Evolutionary conservation across 2,113 vertebrate species (phyloP).

Genomic region (Lanius ludovicianus): DNA sequence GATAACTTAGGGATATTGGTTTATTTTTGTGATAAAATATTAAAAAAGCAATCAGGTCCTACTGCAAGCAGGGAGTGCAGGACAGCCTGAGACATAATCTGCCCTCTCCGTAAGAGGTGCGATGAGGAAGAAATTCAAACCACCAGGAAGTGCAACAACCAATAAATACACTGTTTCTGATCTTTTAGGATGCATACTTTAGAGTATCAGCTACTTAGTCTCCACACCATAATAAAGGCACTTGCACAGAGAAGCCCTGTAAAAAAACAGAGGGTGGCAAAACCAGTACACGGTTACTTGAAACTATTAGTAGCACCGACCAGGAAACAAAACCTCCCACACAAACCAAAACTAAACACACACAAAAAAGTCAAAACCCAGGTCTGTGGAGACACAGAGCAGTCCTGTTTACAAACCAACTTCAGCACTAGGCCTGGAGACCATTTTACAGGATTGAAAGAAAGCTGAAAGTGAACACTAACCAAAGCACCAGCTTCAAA

Average conservation of each 20-base stretch:
- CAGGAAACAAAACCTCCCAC: neutral
- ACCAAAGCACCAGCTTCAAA: neutral
- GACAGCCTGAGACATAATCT: neutral
- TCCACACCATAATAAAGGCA: neutral
- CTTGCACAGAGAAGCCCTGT: neutral
- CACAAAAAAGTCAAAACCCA: fast-evolving
- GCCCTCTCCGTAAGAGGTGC: neutral
- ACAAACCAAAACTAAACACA: neutral
- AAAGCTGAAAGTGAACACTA: neutral
- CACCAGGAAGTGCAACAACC: neutral
- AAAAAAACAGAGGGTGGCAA: neutral
- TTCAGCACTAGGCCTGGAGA: fast-evolving
- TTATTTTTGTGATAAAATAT: neutral
- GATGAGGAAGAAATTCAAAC: neutral
- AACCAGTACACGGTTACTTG: neutral
- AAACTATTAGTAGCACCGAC: neutral
- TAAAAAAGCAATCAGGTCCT: neutral
- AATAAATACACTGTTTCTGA: neutral
- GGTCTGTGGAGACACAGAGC: neutral
- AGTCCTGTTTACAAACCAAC: neutral
- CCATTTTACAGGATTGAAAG: neutral
- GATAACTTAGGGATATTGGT: neutral
- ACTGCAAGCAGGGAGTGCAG: neutral
- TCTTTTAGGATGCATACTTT: neutral
- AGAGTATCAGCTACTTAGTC: neutral